Conservation (phyloP, 1,140 invertebrate genomes). For the Pinna nobilis region DNA sequence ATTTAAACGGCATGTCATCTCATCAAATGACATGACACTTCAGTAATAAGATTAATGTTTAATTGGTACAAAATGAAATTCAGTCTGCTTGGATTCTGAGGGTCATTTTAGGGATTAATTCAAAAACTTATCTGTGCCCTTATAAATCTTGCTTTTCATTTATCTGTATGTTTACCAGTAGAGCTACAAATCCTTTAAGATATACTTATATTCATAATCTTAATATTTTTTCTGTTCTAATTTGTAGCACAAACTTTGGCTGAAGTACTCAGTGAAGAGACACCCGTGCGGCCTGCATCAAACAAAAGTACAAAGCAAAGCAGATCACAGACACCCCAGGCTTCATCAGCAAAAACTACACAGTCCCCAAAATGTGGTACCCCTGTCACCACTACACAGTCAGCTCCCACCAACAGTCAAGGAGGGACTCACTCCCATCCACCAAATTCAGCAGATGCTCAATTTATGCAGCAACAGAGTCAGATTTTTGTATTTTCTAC, state of each 20-base stretch:
- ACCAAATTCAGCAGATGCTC: slow-evolving; percentile 33
- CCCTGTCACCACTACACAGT: not conserved
- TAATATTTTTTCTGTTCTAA: not conserved
- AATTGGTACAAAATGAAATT: not conserved
- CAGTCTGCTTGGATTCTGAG: not conserved
- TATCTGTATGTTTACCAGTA: no score
- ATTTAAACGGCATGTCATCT: no score
- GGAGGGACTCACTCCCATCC: slow-evolving; percentile 28
- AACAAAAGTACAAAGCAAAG: not conserved
- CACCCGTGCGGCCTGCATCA: not conserved
- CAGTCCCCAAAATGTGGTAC: slow-evolving; percentile 35
- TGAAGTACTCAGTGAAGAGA: slow-evolving; percentile 24
- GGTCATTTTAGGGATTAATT: not conserved
- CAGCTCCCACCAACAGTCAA: slow-evolving; percentile 24
- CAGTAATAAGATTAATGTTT: no score
- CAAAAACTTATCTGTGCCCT: not conserved
- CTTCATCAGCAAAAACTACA: slow-evolving; percentile 35
- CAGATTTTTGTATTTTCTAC: slow-evolving; percentile 99
- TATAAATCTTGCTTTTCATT: not conserved
- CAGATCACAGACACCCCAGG: slow-evolving; percentile 36
- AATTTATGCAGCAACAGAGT: slow-evolving; percentile 90
- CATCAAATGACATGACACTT: no score
- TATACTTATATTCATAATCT: not conserved
- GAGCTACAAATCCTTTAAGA: no score
- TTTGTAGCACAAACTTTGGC: slow-evolving; percentile 20